Conservation (phyloP, 2,113 vertebrate genomes). For the Acanthochromis polyacanthus region DNA sequence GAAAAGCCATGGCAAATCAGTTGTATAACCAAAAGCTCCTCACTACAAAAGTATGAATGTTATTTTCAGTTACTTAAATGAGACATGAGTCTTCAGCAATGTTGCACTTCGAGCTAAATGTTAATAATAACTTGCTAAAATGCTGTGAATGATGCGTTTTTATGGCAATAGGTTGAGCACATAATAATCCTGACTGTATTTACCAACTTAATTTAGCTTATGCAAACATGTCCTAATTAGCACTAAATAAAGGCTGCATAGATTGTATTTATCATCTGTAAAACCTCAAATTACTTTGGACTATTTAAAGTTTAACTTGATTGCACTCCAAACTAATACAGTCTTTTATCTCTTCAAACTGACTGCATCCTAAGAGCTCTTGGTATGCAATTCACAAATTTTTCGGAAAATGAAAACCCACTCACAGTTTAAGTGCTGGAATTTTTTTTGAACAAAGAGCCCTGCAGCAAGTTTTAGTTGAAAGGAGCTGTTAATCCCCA, state of each 20-base stretch:
- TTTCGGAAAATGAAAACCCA: slow-evolving; percentile 44
- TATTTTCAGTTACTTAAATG: too few species aligned
- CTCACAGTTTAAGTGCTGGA: slow-evolving; percentile 50
- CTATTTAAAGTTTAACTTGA: slow-evolving; percentile 6
- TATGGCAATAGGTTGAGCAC: not conserved
- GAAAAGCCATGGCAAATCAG: too few species aligned
- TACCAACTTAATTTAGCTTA: not conserved
- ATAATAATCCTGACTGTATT: not conserved
- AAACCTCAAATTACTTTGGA: slow-evolving; percentile 6
- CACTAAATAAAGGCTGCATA: not conserved
- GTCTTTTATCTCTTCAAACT: slow-evolving; percentile 24
- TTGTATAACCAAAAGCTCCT: too few species aligned
- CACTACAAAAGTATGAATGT: too few species aligned
- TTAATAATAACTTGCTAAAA: not conserved
- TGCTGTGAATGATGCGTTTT: too few species aligned
- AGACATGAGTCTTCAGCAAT: too few species aligned
- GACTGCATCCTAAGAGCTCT: slow-evolving; percentile 30
- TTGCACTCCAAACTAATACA: slow-evolving; percentile 20
- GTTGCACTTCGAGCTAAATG: not conserved
- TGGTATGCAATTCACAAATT: slow-evolving; percentile 17
- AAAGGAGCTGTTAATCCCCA: slow-evolving; percentile 70
- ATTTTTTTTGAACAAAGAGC: slow-evolving; percentile 59
- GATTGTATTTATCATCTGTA: not conserved
- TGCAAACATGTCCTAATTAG: not conserved
- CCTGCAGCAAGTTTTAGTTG: slow-evolving; percentile 66